Conservation (phyloP, 2,888 invertebrate species). For the Adelognathus sp. region DNA sequence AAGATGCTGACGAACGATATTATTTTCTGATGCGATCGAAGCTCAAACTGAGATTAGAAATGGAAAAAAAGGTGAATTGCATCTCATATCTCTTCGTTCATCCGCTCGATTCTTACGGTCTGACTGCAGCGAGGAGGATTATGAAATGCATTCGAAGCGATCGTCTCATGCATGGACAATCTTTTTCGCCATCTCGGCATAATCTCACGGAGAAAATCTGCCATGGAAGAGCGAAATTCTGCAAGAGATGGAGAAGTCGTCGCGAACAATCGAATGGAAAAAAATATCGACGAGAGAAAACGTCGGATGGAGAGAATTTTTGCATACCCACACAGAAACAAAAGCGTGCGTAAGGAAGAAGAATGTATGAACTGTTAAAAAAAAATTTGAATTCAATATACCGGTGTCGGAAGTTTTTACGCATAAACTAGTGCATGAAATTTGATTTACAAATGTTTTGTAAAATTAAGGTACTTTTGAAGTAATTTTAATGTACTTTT, state of each 20-base stretch:
- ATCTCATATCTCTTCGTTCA: background rate
- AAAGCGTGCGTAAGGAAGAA: background rate
- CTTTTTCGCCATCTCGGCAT: constrained; percentile 1
- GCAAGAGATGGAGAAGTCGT: background rate
- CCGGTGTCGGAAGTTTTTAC: too few species aligned
- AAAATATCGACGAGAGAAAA: background rate
- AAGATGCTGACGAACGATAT: background rate
- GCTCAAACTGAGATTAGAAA: background rate
- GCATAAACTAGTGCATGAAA: too few species aligned
- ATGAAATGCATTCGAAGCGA: constrained; percentile 6
- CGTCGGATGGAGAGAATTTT: background rate
- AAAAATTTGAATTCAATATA: too few species aligned
- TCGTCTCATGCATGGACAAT: background rate
- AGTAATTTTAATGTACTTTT: too few species aligned
- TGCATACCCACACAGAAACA: background rate
- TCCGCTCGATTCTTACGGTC: background rate
- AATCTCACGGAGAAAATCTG: background rate
- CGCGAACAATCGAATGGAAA: background rate
- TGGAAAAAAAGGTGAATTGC: background rate
- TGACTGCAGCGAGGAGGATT: background rate
- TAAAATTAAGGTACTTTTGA: too few species aligned
- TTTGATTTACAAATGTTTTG: too few species aligned
- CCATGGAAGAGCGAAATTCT: background rate
- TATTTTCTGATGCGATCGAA: background rate
- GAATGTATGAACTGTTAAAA: too few species aligned